These are phyloP conservation scores for Aldrovandia affinis DNA, from an alignment of 2,797 vertebrate species.

Conservation along the genomic window DNA sequence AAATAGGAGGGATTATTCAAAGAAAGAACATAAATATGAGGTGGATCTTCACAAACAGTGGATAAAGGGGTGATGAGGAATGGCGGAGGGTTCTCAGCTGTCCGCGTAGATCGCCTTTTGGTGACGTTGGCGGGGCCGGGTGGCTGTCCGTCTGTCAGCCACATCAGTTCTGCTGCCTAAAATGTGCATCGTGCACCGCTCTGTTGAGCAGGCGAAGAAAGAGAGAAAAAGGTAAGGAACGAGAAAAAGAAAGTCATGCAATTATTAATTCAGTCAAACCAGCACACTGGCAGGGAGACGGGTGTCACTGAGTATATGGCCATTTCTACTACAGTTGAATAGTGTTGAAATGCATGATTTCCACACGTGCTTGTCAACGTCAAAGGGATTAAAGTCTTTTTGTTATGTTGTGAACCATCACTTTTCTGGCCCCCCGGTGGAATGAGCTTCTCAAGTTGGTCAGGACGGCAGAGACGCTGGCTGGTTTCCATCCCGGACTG, in stretches of 20 bases:
- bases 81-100: too few relatives aligned
- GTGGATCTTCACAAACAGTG: background rate
- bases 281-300: background rate
- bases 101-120: background rate
- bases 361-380: too few relatives aligned
- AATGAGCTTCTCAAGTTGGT: too few relatives aligned
- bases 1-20: background rate
- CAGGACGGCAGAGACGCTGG: too few relatives aligned
- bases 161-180: background rate
- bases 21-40: background rate
- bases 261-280: background rate
- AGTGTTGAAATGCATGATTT: too few relatives aligned
- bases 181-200: background rate
- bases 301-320: background rate
- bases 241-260: background rate
- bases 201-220: background rate
- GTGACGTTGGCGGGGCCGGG: background rate
- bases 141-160: background rate
- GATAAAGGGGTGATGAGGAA: background rate
- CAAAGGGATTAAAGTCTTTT: too few relatives aligned
- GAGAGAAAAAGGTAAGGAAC: background rate
- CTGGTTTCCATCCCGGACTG: too few relatives aligned
- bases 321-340: background rate
- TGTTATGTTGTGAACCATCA: too few relatives aligned
- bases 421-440: too few relatives aligned